Evolutionary conservation across 2,888 invertebrate species (phyloP).

Genomic region (Lithophane leautieri): DNA sequence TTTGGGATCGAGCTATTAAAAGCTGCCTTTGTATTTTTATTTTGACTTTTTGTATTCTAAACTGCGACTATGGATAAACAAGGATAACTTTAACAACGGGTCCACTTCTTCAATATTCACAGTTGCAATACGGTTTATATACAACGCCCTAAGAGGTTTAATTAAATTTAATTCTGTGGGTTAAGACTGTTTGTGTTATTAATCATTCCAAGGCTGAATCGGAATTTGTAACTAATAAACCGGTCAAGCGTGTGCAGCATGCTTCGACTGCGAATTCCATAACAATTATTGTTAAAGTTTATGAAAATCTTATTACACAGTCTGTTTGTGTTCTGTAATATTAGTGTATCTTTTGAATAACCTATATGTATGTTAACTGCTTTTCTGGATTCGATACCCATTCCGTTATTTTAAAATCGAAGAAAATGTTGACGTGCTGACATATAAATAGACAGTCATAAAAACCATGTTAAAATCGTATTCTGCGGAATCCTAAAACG

Average conservation of each 20-base stretch:
- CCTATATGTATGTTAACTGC: background rate
- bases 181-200: constrained; percentile 33
- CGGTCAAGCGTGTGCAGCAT: constrained; percentile 42
- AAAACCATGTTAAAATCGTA: constrained; percentile 14
- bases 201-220: constrained; percentile 34
- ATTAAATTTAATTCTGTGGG: constrained; percentile 29
- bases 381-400: background rate
- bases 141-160: constrained; percentile 20
- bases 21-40: constrained; percentile 27
- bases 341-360: background rate
- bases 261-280: constrained; percentile 18
- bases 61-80: background rate
- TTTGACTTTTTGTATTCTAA: constrained; percentile 14
- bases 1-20: constrained; percentile 54
- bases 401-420: background rate
- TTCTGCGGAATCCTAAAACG: constrained; percentile 43
- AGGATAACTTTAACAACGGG: background rate
- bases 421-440: background rate
- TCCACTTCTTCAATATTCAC: constrained; percentile 16
- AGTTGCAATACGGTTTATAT: constrained; percentile 20
- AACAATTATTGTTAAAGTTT: constrained; percentile 14
- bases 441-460: background rate
- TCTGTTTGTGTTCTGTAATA: background rate
- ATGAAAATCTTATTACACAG: background rate
- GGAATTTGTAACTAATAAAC: constrained; percentile 49